Evolutionary conservation across 2,113 vertebrate genomes (phyloP), one percentile per base, ranked within the genome.

Genomic region (Ramphastos sulfuratus): DNA sequence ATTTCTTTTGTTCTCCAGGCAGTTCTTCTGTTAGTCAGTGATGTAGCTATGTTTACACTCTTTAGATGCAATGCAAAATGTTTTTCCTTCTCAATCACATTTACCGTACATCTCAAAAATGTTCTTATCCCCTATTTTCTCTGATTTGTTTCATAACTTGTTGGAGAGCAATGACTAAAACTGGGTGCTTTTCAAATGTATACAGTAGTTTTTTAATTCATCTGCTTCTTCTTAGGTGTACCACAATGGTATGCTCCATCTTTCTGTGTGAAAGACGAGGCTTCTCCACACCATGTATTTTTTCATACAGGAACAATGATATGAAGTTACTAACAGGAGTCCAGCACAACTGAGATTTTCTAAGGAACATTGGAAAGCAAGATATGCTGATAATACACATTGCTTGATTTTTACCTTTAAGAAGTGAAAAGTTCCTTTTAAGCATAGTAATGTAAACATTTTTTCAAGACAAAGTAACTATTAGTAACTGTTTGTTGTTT

Each of bases 101-200:
- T 70, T 70, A 81, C 12, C 18, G 7, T 20, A 58, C n/a, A 74
- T 58, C 9, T 73, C 30, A 78, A 61, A 70, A 74, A 10, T 74
- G 50, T 54, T 82, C 3, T 58, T 59, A 21, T 72, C 13, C 12
- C 12, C 7, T 79, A 11, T 7, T 55, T 30, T 55, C 3, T 70
- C 8, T 70, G 6, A n/a, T 64, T 66, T 58, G 3, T 1, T 77
- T 71, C 18, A 4, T 55, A 39, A 35, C 8, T 63, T 71, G 56
- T 46, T 46, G 6, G 30, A 56, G 6, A 81, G 1, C 4, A 84
- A 11, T 1, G 28, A 7, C 4, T 83, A 20, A 70, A 84, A 67
- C 0, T 58, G 18, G 3, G 5, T 54, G 23, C 0, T 74, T 70
- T 72, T 31, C 23, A 20, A 8, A 64, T 31, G 60, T 31, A 31